Evolutionary conservation across 2,888 invertebrate genomes (phyloP).

Genomic region (Glaucopsyche alexis): DNA sequence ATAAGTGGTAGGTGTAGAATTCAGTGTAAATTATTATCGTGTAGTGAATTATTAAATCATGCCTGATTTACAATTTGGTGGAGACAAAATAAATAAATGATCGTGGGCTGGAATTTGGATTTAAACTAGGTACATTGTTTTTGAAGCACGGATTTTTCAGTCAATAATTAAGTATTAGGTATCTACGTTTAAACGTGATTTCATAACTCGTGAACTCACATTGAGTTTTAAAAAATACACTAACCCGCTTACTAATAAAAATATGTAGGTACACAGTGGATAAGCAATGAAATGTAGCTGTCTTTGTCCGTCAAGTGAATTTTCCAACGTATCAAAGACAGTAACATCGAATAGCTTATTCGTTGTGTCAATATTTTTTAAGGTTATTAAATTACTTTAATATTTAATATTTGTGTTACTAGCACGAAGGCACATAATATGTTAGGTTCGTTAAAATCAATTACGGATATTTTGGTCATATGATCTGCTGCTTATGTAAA

Average conservation of each 20-base stretch:
- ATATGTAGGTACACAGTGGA: not conserved
- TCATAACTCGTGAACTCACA: too few relatives aligned
- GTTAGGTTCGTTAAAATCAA: too few relatives aligned
- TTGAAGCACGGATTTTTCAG: not conserved
- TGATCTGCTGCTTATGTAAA: too few relatives aligned
- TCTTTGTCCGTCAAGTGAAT: too few relatives aligned
- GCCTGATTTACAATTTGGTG: not conserved
- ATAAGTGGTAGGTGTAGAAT: not conserved
- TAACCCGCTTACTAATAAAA: not conserved
- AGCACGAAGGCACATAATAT: too few relatives aligned
- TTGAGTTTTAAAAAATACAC: conserved; percentile 3
- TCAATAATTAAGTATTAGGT: not conserved
- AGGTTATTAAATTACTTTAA: too few relatives aligned
- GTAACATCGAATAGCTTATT: too few relatives aligned
- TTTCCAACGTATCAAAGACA: too few relatives aligned
- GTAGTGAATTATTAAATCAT: not conserved
- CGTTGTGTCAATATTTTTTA: too few relatives aligned
- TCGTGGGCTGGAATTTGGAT: not conserved
- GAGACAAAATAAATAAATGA: not conserved
- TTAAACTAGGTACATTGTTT: not conserved
- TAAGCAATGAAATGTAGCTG: too few relatives aligned
- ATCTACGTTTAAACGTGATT: not conserved
- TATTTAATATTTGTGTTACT: too few relatives aligned
- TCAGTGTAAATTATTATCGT: not conserved
- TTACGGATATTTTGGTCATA: too few relatives aligned